Evolutionary conservation across 2,888 invertebrate species (phyloP).

Genomic region (Arge pagana): DNA sequence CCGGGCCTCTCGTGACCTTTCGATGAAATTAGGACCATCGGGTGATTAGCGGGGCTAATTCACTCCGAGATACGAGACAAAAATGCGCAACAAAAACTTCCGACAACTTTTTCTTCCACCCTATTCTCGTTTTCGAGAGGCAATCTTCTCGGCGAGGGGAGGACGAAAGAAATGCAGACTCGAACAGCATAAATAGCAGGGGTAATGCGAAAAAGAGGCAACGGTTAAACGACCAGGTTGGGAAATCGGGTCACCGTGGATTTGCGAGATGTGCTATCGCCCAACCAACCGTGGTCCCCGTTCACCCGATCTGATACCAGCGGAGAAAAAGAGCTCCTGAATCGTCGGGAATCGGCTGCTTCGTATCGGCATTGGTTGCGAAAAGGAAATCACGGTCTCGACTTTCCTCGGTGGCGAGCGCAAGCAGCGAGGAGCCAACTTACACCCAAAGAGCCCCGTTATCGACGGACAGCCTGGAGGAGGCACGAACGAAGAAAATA

Average conservation of each 20-base stretch:
- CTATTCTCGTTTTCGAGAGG: not conserved
- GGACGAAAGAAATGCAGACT: not conserved
- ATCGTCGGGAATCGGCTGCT: slow-evolving; percentile 14
- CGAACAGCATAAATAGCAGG: not conserved
- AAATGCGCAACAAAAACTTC: slow-evolving; percentile 1
- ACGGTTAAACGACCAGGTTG: slow-evolving; percentile 9
- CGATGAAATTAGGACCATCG: no score
- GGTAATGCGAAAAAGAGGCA: slow-evolving; percentile 9
- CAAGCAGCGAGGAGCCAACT: no score
- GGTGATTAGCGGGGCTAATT: no score
- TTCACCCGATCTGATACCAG: slow-evolving; percentile 29
- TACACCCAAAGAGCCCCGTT: no score
- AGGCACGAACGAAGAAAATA: no score
- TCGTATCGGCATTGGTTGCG: not conserved
- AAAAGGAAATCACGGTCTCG: no score
- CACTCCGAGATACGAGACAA: no score
- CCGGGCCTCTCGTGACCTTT: no score
- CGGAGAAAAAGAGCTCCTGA: slow-evolving; percentile 19
- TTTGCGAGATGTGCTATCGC: slow-evolving; percentile 28
- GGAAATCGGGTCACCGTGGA: slow-evolving; percentile 20
- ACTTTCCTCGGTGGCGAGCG: no score
- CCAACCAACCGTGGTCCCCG: slow-evolving; percentile 8
- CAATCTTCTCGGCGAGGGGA: not conserved
- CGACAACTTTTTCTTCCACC: not conserved
- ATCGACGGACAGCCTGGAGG: no score